phyloP scores from a whole-genome alignment of 1,140 invertebrate species.

The Mylabris phalerata region DNA sequence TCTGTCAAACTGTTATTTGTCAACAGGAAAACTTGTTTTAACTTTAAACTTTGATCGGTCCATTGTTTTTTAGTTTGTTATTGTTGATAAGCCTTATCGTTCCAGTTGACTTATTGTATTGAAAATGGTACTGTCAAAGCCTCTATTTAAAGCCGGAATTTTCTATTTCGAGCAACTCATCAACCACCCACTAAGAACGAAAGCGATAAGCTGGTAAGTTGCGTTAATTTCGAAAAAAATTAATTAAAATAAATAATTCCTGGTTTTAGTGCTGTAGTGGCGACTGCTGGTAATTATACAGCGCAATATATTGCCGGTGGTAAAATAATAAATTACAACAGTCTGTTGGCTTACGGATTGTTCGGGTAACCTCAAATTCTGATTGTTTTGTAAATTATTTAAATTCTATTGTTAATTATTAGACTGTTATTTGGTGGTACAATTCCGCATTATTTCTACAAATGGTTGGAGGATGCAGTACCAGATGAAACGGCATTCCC shows the following conservation, averaged over 20 bases:
- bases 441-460: conserved; percentile 66
- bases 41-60: neutral
- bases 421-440: conserved; percentile 65
- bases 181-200: conserved; percentile 61
- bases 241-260: too few relatives aligned
- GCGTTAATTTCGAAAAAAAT: too few relatives aligned
- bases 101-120: too few relatives aligned
- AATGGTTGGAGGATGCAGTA: conserved; percentile 50
- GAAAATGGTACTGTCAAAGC: conserved; percentile 62
- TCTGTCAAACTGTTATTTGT: too few relatives aligned
- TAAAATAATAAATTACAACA: conserved; percentile 53
- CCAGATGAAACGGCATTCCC: conserved; percentile 48
- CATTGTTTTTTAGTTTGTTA: neutral
- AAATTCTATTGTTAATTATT: conserved; percentile 27
- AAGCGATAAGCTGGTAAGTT: conserved; percentile 63
- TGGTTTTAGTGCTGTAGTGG: conserved; percentile 49
- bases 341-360: conserved; percentile 58
- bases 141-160: conserved; percentile 54
- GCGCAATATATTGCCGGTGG: conserved; percentile 57
- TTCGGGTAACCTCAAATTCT: conserved; percentile 52
- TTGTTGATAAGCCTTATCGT: conserved; percentile 17
- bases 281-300: conserved; percentile 56
- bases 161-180: conserved; percentile 64
- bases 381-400: conserved; percentile 12
- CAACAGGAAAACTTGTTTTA: neutral